These are phyloP conservation scores for Aphelenchoides avenae DNA, from an alignment of 1,140 invertebrate species.

Conservation along the genomic window DNA sequence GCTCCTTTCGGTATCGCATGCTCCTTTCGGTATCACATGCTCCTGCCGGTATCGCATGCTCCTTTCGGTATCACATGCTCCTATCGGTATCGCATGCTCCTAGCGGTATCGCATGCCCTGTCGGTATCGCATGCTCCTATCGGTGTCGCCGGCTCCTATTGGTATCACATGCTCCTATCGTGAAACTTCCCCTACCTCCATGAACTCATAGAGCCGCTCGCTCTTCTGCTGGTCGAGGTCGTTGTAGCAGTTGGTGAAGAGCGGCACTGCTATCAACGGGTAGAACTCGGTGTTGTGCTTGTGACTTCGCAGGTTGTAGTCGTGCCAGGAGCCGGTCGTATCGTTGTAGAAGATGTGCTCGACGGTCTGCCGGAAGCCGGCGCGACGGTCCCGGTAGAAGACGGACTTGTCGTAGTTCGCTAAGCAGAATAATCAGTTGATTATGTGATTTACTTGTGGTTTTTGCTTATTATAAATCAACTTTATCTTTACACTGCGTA, in stretches of 20 bases:
- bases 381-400: constrained; percentile 68
- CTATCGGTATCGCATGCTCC: too few species aligned
- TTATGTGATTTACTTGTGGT: too few species aligned
- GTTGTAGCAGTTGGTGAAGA: constrained; percentile 70
- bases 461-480: too few species aligned
- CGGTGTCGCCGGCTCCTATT: too few species aligned
- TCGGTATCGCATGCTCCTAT: too few species aligned
- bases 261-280: constrained; percentile 75
- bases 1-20: too few species aligned
- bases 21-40: too few species aligned
- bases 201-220: constrained; percentile 59
- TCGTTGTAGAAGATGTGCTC: constrained; percentile 77
- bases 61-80: too few species aligned
- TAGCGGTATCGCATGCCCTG: too few species aligned
- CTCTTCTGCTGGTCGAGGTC: constrained; percentile 59
- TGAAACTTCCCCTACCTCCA: constrained; percentile 3
- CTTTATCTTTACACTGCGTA: too few species aligned
- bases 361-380: constrained; percentile 69
- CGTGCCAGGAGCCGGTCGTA: constrained; percentile 76
- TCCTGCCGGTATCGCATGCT: too few species aligned
- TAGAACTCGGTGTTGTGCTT: constrained; percentile 73
- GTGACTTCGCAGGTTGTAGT: constrained; percentile 70
- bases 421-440: constrained; percentile 59
- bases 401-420: constrained; percentile 60
- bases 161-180: background rate